A percentile compares a stretch with the other conserved stretches of the same genome.
Conservation (phyloP, 2,113 vertebrate genomes). For the Lasiurus cinereus region DNA sequence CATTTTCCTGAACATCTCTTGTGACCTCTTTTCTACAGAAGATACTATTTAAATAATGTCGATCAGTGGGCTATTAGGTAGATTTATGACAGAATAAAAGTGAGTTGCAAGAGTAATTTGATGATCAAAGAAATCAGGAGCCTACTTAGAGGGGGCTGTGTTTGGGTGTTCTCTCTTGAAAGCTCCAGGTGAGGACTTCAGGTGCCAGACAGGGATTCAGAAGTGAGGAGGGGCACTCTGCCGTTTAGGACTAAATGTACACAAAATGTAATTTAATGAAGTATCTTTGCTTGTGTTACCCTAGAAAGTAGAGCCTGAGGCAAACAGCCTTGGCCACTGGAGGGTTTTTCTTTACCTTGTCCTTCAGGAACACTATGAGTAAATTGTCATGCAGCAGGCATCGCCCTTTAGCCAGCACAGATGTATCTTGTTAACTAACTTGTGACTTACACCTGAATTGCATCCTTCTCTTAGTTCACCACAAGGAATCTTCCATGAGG, state of each 20-base stretch:
- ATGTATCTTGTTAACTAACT: neutral
- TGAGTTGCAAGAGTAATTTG: neutral
- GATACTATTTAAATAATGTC: neutral
- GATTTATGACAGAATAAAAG: neutral
- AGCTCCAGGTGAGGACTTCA: no score
- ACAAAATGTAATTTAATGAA: neutral
- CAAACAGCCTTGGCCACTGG: neutral
- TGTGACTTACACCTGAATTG: neutral
- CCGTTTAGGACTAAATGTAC: neutral
- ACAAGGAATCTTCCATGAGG: neutral
- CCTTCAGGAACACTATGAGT: no score
- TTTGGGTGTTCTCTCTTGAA: neutral
- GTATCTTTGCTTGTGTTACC: neutral
- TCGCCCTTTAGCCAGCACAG: neutral
- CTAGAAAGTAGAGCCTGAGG: neutral
- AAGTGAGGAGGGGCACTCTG: neutral
- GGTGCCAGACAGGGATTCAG: neutral
- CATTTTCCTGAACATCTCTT: conserved; percentile 30
- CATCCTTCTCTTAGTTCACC: neutral
- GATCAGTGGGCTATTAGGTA: neutral
- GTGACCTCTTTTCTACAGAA: neutral
- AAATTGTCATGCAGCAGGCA: accelerated
- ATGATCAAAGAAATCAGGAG: neutral
- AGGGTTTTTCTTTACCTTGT: neutral
- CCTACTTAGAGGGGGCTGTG: accelerated